Evolutionary conservation across 2,888 invertebrate genomes (phyloP), one percentile per base, ranked within the genome.

Genomic region (Parnassius glacialis): DNA sequence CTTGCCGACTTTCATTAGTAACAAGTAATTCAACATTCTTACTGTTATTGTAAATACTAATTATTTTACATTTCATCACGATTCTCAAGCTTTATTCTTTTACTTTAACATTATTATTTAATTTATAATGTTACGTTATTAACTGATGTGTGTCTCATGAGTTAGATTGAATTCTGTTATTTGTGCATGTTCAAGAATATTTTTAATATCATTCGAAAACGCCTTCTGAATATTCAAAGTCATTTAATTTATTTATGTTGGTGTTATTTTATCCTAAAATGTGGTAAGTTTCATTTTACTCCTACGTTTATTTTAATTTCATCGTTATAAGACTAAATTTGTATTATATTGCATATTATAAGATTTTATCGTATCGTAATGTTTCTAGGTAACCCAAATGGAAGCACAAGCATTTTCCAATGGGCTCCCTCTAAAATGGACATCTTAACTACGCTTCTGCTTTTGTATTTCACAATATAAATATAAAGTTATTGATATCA

Each of bases 361-460:
- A 68, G 78, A 85, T 83, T 85, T 87, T 85, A 88, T 84, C 76
- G 69, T 78, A 76, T 80, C 76, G 73, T 79, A 85, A 87, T 79
- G 89, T 90, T 91, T 91, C 83, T 91, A 91, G 91, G 91, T 91
- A 91, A 91, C 79, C 90, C 90, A 85, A 91, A 87, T 80, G 91
- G 91, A 89, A 83, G 89, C 85, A 78, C 89, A 82, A 85, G 85
- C 79, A 78, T 79, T 83, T 83, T 82, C 79, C 81, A 80, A 85
- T 83, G 88, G 86, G 81, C 81, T 80, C 79, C 78, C 75, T 77
- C 79, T 82, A 85, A 77, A 80, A 75, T 80, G 87, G 87, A 87
- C 74, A 75, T 84, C 67, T 69, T 88, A 74, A 74, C 85, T 69
- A 76, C 83, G 76, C 74, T 85, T 75, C 68, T 83, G 68, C 72